Evolutionary conservation across 2,888 invertebrate genomes (phyloP).

Genomic region (Agriopis leucophaearia): DNA sequence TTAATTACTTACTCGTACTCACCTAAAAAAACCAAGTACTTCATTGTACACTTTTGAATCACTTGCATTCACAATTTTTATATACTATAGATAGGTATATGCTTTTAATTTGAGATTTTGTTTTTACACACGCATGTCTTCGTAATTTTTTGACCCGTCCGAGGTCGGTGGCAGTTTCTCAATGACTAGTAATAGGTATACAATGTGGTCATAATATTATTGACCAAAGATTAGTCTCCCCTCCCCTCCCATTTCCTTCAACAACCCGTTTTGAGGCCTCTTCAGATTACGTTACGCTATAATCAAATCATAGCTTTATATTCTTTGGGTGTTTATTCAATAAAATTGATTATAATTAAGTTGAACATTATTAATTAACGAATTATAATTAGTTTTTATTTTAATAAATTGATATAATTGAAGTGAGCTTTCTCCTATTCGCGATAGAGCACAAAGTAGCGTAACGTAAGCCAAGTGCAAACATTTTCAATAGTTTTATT

Average conservation of each 20-base stretch:
- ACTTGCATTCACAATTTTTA: not conserved
- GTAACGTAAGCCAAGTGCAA: no score
- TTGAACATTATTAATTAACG: no score
- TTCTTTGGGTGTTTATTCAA: no score
- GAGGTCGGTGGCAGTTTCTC: constrained; percentile 1
- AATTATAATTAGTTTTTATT: no score
- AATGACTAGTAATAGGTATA: constrained; percentile 18
- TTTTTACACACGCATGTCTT: constrained; percentile 1
- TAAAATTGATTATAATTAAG: no score
- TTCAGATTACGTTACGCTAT: constrained; percentile 4
- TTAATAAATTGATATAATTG: no score
- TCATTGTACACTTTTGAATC: constrained; percentile 8
- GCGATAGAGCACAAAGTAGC: no score
- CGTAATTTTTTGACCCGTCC: constrained; percentile 14
- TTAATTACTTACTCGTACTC: not conserved
- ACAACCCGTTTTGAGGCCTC: constrained; percentile 13
- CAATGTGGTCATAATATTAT: constrained; percentile 24
- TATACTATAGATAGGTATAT: no score
- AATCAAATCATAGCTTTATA: not conserved
- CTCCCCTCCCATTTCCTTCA: constrained; percentile 15
- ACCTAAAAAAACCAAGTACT: constrained; percentile 12
- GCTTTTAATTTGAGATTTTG: not conserved
- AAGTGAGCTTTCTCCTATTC: no score
- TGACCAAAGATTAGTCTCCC: constrained; percentile 8
- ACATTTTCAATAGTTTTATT: no score